Evolutionary conservation across 2,797 vertebrate species (phyloP).

Genomic region (Hyperoplus immaculatus): DNA sequence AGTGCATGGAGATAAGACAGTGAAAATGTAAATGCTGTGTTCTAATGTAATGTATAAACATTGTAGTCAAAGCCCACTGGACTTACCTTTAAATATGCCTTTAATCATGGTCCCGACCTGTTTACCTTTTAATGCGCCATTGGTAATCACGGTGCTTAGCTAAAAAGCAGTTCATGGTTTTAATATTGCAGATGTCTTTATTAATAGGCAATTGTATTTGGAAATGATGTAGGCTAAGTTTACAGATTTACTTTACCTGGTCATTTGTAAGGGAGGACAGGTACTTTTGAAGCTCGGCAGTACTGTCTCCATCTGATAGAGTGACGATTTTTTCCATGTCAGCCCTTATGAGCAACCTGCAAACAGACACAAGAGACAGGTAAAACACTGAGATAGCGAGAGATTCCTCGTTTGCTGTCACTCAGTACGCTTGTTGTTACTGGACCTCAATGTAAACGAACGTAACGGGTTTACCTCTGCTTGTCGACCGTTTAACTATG

Average conservation of each 20-base stretch:
- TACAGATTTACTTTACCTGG: constrained; percentile 68
- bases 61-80: background rate
- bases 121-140: constrained; percentile 89
- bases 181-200: too few relatives aligned
- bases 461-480: background rate
- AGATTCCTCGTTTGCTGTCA: background rate
- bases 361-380: background rate
- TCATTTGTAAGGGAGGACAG: constrained; percentile 77
- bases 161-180: constrained; percentile 60
- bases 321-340: constrained; percentile 78
- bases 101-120: constrained; percentile 87
- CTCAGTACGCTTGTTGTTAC: background rate
- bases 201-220: too few relatives aligned
- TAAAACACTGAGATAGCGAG: background rate
- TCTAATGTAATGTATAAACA: background rate
- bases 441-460: background rate
- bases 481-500: background rate
- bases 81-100: constrained; percentile 92
- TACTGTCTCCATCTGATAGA: constrained; percentile 74
- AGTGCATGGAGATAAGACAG: background rate
- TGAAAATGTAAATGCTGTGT: background rate
- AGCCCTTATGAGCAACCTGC: constrained; percentile 55
- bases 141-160: constrained; percentile 87
- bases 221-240: rapidly evolving
- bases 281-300: constrained; percentile 78